Evolutionary conservation across 1,140 invertebrate genomes (phyloP), one percentile per base, ranked within the genome.

Genomic region (Aphaenogaster rudis): DNA sequence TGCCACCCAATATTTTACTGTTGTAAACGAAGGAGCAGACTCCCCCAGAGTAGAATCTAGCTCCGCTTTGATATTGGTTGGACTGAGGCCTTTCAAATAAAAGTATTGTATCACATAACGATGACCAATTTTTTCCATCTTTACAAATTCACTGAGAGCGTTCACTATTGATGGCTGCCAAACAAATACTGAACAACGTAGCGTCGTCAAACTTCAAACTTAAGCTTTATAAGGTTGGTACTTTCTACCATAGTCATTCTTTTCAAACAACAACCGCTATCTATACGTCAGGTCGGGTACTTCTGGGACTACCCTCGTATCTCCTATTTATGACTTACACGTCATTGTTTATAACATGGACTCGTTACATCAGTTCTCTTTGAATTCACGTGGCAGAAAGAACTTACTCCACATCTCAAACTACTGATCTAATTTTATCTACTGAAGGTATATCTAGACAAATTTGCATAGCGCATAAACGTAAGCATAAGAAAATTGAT

Each of bases 21-120:
- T 93, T 74, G 86, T 90, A 88, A 91, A 90, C 72, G 67, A 91
- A 67, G 86, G 87, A 52, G 72, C 63, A 88, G 85, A 80, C 33
- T 89, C 77, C 11, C 85, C 61, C 61, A 88, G 88, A 77, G 77
- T 84, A 80, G 81, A 76, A 88, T 90, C 81, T 78, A 86, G 67
- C 50, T 90, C 87, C 0, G 64, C 64, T 90, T 90, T 90, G 48
- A 90, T 86, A 36, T 90, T 59, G 64, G 81, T 81, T 66, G 88
- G 66, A 61, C 48, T 89, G 28, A 82, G 28, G 0, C 28, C 28
- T 28, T 91, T 92, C 77, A 88, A 90, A 88, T 88, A 28, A 72
- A 89, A 78, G 5, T 78, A 64, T 78, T 78, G 54, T 64, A 78
- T 78, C n/a, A 78, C 59, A 63, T 61, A 61, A 63, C 42, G 59